Evolutionary conservation across 2,797 vertebrate genomes (phyloP), one percentile per base, ranked within the genome.

Genomic region (Anguilla marmorata): DNA sequence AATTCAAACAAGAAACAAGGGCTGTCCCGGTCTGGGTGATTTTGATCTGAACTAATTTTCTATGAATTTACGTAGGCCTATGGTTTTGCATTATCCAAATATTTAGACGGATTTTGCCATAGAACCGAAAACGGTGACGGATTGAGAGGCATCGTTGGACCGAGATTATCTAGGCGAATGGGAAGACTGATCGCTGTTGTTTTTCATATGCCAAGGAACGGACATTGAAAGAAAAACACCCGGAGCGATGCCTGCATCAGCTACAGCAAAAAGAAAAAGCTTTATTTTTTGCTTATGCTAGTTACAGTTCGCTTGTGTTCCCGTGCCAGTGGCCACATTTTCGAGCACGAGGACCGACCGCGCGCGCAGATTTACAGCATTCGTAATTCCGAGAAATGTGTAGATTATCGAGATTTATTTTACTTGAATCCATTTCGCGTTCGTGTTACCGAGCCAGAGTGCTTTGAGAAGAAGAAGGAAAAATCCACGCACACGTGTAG

Each of bases 321-420:
- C 74, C 16, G 74, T 79, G 72, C 74, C 74, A 79, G 74, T 45
- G 37, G 74, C 33, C 74, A 76, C 72, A 76, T 33, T 76, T 4
- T 37, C 69, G 11, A 76, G 72, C 72, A 37, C 72, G 72, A 33
- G 72, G 72, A 76, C 72, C 4, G 72, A 16, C 14, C 14, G 33
- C 33, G 74, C 33, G 74, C 74, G 37, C 33, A 37, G 74, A 45
- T 79, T 41, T 45, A 3, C 74, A 41, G 74, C 37, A 3, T 7
- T 79, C 19, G 74, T 45, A 79, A 79, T 79, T 41, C 74, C 4
- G 33, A 79, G 14, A 37, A 79, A 41, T 37, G 3, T 45, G 12
- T 6, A 79, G 33, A 79, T 79, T 79, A 41, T 41, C 14, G 33
- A 79, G 16, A 79, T 79, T 41, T 79, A 79, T 79, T 79, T 79